These are phyloP conservation scores for Cavia aperea DNA, from an alignment of 2,113 vertebrate genomes.

Conservation along the genomic window DNA sequence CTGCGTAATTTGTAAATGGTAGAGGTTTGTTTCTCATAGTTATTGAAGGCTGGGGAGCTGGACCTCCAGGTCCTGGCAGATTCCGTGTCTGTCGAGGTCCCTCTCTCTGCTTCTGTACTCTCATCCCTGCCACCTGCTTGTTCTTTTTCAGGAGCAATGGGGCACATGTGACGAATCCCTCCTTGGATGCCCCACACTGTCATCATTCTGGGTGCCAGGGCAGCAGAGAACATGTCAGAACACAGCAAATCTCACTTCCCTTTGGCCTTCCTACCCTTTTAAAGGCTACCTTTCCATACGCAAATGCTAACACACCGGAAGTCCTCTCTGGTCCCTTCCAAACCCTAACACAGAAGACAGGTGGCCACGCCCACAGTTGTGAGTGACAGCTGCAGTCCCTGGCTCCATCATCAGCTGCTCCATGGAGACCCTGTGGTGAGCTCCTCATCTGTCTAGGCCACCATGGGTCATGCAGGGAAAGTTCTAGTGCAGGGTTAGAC, in stretches of 20 bases:
- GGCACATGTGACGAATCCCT: rapidly evolving
- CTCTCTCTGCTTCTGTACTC: not conserved
- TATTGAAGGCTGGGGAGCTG: not conserved
- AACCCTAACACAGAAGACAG: not conserved
- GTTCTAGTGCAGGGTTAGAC: slow-evolving; percentile 32
- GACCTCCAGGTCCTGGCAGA: not conserved
- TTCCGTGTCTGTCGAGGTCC: not conserved
- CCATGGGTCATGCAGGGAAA: slow-evolving; percentile 36
- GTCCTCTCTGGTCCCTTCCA: not conserved
- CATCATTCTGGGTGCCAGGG: not conserved
- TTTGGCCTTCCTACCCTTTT: not conserved
- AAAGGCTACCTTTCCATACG: not conserved
- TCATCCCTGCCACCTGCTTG: not conserved
- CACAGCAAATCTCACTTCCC: not conserved
- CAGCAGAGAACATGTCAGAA: no score
- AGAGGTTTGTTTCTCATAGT: not conserved
- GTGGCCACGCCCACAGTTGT: rapidly evolving
- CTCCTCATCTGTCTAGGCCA: slow-evolving; percentile 40
- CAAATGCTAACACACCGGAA: not conserved
- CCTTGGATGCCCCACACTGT: no score
- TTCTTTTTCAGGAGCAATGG: not conserved
- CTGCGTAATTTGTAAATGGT: not conserved
- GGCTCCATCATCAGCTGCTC: not conserved
- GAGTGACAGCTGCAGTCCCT: rapidly evolving
- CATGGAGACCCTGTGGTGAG: not conserved